Base-by-base conservation (phyloP, 1,140 invertebrate species). In the Drosophila auraria region DNA sequence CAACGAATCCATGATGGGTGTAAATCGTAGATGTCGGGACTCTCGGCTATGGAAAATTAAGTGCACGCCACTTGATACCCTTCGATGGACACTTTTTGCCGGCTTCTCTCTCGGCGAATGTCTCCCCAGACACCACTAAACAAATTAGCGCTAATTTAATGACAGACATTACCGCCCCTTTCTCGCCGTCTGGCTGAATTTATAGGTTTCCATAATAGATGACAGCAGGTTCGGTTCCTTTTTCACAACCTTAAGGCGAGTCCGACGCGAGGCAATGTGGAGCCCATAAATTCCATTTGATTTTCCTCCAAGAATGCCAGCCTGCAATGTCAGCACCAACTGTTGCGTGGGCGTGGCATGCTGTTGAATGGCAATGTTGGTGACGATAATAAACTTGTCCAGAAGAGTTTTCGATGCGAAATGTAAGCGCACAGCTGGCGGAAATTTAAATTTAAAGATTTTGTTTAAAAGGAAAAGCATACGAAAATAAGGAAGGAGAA, bases 61-160 rank as follows among this genome's bases (percentile, higher is more conserved):
- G 59, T 82, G 77, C 47, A 79, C 60, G 61, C 50, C 59, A 45
- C 56, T 53, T 45, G 64, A 65, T 40, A 47, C 54, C 20, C 5
- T 61, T 36, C 56, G 54, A 68, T 62, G 73, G 81, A 50, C 82
- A 86, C 66, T 90, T 90, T 77, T 70, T 30, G 50, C n/a, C 15
- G 14, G 36, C 64, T 68, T 78, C 49, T 30, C 42, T 42, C 25
- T 38, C 6, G 36, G 44, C 50, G 17, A 76, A 90, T 90, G 83
- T 91, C 87, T 91, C 86, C 86, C 86, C 73, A 87, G 86, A 91
- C 79, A 63, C 87, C 80, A 90, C 86, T 90, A 90, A 90, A 90
- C 86, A 90, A 90, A 90, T 90, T 90, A 90, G 86, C 87, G 86
- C 82, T 91, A 90, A 90, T 90, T 90, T 90, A 90, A 90, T 90